Evolutionary conservation across 1,140 invertebrate genomes (phyloP).

Genomic region (Drosophila santomea): DNA sequence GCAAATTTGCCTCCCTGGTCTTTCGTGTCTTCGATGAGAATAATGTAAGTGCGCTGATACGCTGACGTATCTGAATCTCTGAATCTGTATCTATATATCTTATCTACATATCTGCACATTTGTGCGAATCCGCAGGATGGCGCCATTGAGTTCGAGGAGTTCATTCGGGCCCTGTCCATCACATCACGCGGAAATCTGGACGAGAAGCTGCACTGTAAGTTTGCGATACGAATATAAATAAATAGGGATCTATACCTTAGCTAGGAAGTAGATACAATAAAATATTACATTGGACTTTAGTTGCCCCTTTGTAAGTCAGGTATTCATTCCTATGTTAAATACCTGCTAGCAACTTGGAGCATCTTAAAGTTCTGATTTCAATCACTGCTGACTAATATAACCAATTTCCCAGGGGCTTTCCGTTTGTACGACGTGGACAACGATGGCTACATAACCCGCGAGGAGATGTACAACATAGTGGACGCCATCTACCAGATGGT

Average conservation of each 20-base stretch:
- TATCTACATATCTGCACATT: neutral
- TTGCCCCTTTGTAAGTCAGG: too few relatives aligned
- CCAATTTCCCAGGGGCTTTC: conserved; percentile 92
- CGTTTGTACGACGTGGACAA: conserved; percentile 98
- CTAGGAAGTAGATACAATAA: too few relatives aligned
- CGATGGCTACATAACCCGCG: conserved; percentile 98
- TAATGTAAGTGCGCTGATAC: conserved; percentile 90
- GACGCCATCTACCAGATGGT: conserved; percentile 99
- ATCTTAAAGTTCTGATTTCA: too few relatives aligned
- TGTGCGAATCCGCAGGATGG: conserved; percentile 90
- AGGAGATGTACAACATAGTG: conserved; percentile 99
- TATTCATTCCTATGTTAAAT: too few relatives aligned
- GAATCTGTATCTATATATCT: neutral
- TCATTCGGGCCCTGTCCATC: conserved; percentile 96
- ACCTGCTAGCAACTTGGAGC: too few relatives aligned
- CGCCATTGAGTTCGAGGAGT: conserved; percentile 98
- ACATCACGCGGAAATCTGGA: conserved; percentile 98
- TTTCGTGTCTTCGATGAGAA: conserved; percentile 99
- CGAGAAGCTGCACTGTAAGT: conserved; percentile 97
- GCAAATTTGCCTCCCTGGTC: conserved; percentile 98
- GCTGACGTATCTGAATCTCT: neutral
- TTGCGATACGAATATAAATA: too few relatives aligned
- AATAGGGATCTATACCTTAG: too few relatives aligned
- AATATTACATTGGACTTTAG: too few relatives aligned
- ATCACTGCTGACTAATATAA: neutral